Evolutionary conservation across 2,888 invertebrate genomes (phyloP).

Genomic region (Apamea monoglypha): DNA sequence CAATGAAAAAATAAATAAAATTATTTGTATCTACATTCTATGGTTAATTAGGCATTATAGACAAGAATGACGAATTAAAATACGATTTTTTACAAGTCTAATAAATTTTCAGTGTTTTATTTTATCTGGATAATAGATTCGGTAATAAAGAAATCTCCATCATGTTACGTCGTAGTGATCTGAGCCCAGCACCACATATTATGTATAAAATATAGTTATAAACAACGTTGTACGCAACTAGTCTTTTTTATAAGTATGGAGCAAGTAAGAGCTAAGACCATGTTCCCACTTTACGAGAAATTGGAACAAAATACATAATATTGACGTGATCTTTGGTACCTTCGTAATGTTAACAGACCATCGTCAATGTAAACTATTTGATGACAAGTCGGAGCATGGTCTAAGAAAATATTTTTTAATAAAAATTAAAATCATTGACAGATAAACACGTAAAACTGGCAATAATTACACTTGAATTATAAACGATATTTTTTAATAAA

Average conservation of each 20-base stretch:
- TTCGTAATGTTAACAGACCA: slow-evolving; percentile 16
- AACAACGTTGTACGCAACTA: slow-evolving; percentile 79
- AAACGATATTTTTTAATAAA: slow-evolving; percentile 77
- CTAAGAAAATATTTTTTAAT: slow-evolving; percentile 51
- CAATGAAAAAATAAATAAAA: not conserved
- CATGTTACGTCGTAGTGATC: slow-evolving; percentile 43
- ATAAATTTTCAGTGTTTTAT: not conserved
- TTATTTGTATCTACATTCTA: not conserved
- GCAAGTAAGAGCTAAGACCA: slow-evolving; percentile 26
- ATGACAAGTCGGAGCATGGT: slow-evolving; percentile 25
- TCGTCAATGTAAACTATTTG: slow-evolving; percentile 21
- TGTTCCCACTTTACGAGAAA: slow-evolving; percentile 17
- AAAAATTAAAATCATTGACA: slow-evolving; percentile 47
- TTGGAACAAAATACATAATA: not conserved
- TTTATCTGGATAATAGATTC: not conserved
- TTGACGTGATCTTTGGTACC: slow-evolving; percentile 1
- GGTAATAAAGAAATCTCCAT: not conserved
- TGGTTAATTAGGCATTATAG: not conserved
- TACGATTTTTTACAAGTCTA: not conserved
- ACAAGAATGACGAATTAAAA: not conserved
- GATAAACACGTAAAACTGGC: slow-evolving; percentile 62
- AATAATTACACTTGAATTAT: slow-evolving; percentile 72
- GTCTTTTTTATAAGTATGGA: slow-evolving; percentile 72
- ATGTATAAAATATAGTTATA: slow-evolving; percentile 65
- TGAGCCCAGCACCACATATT: slow-evolving; percentile 40